Evolutionary conservation across 2,888 invertebrate genomes (phyloP).

Genomic region (Nemapogon koenigi): DNA sequence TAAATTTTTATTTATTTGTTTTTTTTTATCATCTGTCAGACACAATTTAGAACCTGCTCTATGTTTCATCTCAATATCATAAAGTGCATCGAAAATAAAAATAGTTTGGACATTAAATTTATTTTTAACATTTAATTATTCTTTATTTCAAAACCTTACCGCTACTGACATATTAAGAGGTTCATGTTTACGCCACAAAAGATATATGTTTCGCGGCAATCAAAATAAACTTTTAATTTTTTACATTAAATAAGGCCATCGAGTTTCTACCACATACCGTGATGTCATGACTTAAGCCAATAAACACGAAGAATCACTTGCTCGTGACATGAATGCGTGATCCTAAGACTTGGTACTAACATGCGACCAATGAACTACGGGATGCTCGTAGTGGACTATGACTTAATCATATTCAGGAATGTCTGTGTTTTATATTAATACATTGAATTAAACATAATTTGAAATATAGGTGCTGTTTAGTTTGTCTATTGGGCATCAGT

Average conservation of each 20-base stretch:
- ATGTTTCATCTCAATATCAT: too few relatives aligned
- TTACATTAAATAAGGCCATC: slow-evolving; percentile 38
- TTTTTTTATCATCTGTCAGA: too few relatives aligned
- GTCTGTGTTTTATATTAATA: too few relatives aligned
- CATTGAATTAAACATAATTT: too few relatives aligned
- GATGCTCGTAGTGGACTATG: too few relatives aligned
- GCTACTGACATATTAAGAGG: slow-evolving; percentile 2
- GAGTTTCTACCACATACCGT: slow-evolving; percentile 42
- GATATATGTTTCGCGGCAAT: slow-evolving; percentile 28
- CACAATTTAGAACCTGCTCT: slow-evolving; percentile 11
- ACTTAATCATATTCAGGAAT: too few relatives aligned
- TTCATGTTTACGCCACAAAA: slow-evolving; percentile 22
- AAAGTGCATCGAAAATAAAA: too few relatives aligned
- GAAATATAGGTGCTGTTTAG: too few relatives aligned
- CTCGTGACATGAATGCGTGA: slow-evolving; percentile 44
- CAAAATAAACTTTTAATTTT: slow-evolving; percentile 48
- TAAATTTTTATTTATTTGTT: too few relatives aligned
- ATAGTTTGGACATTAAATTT: too few relatives aligned
- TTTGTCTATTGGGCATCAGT: too few relatives aligned
- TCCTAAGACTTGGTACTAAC: slow-evolving; percentile 29
- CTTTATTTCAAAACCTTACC: not conserved
- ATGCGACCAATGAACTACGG: slow-evolving; percentile 26
- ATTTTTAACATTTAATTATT: not conserved
- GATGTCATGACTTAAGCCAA: slow-evolving; percentile 57
- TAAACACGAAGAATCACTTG: slow-evolving; percentile 55